These are phyloP conservation scores for Sus cebifrons DNA, from an alignment of 2,797 vertebrate species.

Conservation along the genomic window DNA sequence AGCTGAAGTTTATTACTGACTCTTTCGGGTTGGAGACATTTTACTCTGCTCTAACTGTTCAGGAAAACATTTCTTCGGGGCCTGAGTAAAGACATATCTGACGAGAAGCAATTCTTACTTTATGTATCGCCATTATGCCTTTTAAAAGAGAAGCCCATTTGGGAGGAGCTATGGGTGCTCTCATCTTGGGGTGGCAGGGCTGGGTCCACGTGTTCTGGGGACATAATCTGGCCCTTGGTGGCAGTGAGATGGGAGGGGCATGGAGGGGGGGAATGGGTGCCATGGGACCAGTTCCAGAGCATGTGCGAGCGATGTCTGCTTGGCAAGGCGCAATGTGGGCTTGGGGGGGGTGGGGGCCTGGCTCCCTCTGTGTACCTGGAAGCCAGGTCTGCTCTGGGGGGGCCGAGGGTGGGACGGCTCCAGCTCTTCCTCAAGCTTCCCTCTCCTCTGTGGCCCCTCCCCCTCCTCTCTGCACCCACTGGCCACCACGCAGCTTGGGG, in stretches of 20 bases:
- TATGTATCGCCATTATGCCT: background rate
- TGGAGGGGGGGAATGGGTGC: rapidly evolving
- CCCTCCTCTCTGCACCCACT: too few species aligned
- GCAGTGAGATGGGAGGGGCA: rapidly evolving
- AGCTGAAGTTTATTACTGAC: background rate
- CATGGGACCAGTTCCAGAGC: rapidly evolving
- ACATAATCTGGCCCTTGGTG: rapidly evolving
- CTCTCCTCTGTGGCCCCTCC: too few species aligned
- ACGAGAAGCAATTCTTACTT: background rate
- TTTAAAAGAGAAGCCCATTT: background rate
- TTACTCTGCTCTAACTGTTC: background rate
- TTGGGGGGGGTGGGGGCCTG: background rate
- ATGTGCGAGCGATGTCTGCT: rapidly evolving
- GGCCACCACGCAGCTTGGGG: background rate
- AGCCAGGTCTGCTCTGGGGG: rapidly evolving
- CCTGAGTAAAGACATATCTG: background rate
- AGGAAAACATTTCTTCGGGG: background rate
- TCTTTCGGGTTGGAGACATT: background rate
- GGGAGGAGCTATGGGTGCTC: background rate
- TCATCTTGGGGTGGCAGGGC: background rate
- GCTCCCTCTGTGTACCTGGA: background rate
- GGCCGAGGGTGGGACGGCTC: background rate
- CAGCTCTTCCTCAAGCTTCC: background rate
- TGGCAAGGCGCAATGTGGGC: background rate
- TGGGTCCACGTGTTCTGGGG: background rate